Conservation (phyloP, 2,888 invertebrate species). For the Ectemnius continuus region DNA sequence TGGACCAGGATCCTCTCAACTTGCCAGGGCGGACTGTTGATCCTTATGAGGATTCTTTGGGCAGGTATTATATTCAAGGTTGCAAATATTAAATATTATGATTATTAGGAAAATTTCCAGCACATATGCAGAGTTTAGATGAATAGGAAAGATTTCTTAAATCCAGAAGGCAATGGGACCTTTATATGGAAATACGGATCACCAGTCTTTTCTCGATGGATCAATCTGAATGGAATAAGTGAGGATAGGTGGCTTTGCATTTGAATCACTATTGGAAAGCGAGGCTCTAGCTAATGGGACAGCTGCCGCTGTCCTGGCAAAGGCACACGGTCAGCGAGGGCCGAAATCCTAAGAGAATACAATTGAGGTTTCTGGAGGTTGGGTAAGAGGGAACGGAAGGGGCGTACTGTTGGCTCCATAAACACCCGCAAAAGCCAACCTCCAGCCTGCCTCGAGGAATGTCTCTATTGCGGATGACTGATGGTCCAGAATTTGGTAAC, state of each 20-base stretch:
- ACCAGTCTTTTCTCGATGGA: not conserved
- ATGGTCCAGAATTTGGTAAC: constrained; percentile 53
- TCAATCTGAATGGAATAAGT: not conserved
- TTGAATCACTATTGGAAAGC: not conserved
- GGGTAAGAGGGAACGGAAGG: constrained; percentile 53
- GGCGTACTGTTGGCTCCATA: constrained; percentile 70
- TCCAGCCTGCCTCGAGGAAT: constrained; percentile 50
- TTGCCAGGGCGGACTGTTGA: too few relatives aligned
- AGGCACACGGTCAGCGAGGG: constrained; percentile 42
- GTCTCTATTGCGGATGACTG: constrained; percentile 58
- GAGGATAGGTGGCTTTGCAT: not conserved
- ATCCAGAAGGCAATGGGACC: too few relatives aligned
- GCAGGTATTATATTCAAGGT: too few relatives aligned
- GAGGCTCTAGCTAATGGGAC: constrained; percentile 7
- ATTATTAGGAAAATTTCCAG: too few relatives aligned
- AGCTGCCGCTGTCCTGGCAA: constrained; percentile 37
- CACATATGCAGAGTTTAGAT: too few relatives aligned
- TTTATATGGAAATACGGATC: too few relatives aligned
- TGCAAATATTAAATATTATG: too few relatives aligned
- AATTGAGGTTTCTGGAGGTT: constrained; percentile 58
- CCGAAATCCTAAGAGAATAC: constrained; percentile 58
- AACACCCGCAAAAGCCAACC: constrained; percentile 69
- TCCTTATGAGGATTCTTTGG: too few relatives aligned
- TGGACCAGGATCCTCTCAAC: not conserved
- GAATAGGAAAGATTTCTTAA: too few relatives aligned